Evolutionary conservation across 2,888 invertebrate genomes (phyloP).

Genomic region (Hymenopus coronatus): DNA sequence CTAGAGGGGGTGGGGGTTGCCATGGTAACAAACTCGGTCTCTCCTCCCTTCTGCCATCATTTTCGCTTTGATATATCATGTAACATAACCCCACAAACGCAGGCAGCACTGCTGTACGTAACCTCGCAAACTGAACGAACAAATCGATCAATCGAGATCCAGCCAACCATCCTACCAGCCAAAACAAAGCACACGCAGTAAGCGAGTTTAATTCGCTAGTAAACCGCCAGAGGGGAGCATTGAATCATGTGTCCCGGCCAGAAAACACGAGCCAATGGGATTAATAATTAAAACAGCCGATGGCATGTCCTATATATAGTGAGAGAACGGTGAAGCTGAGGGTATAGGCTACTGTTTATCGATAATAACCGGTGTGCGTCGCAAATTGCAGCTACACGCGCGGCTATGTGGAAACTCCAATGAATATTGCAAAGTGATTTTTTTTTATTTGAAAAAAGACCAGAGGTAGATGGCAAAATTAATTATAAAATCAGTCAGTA

Average conservation of each 20-base stretch:
- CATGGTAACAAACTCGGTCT: slow-evolving; percentile 19
- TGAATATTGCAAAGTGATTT: slow-evolving; percentile 22
- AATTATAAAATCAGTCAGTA: slow-evolving; percentile 19
- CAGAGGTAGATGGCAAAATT: neutral
- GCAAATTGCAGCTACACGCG: slow-evolving; percentile 7
- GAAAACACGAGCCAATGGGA: slow-evolving; percentile 20
- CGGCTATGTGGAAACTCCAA: slow-evolving; percentile 7
- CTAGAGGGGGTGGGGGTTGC: slow-evolving; percentile 14
- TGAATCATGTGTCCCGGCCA: slow-evolving; percentile 24
- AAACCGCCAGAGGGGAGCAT: slow-evolving; percentile 28
- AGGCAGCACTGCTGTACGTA: neutral
- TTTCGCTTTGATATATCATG: slow-evolving; percentile 24
- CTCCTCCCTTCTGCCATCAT: slow-evolving; percentile 24
- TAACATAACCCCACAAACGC: slow-evolving; percentile 26
- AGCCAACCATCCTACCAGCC: neutral
- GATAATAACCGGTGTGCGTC: slow-evolving; percentile 10
- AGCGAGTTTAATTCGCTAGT: slow-evolving; percentile 29
- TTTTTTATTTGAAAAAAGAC: neutral
- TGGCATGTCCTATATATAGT: slow-evolving; percentile 18
- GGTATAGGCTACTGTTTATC: slow-evolving; percentile 13
- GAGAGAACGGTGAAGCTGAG: neutral
- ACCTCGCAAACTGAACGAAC: slow-evolving; percentile 15
- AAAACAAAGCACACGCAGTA: slow-evolving; percentile 21
- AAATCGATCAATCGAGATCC: slow-evolving; percentile 26
- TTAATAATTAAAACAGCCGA: slow-evolving; percentile 28